These are phyloP conservation scores for Pseudomugil tenellus DNA, from an alignment of 2,797 vertebrate species.

Conservation along the genomic window DNA sequence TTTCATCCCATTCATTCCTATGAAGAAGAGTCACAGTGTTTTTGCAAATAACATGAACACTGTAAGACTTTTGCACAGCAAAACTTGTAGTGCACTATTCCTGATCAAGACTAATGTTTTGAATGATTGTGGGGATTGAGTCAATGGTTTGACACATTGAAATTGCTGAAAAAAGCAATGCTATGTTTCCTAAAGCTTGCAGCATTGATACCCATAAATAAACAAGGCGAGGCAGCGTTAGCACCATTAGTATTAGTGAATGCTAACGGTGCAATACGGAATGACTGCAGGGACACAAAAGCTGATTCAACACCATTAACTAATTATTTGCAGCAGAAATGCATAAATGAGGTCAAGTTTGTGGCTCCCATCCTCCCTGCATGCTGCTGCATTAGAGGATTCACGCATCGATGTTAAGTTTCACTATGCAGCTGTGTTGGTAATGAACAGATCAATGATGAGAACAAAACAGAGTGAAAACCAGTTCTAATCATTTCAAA, in stretches of 20 bases:
- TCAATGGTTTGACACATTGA: no score
- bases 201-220: not conserved
- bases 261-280: slow-evolving; percentile 1
- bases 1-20: no score
- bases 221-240: slow-evolving; percentile 3
- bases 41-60: no score
- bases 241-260: no score
- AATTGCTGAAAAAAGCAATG: no score
- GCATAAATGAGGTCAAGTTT: slow-evolving; percentile 49
- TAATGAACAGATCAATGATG: slow-evolving; percentile 3
- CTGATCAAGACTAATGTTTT: no score
- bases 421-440: slow-evolving; percentile 7
- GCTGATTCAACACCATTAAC: slow-evolving; percentile 21
- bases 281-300: slow-evolving; percentile 28
- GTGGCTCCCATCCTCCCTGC: not conserved
- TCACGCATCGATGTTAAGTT: slow-evolving; percentile 19
- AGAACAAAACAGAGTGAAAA: no score
- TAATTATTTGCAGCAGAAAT: slow-evolving; percentile 26
- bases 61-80: no score
- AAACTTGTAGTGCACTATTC: no score
- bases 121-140: no score
- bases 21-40: no score
- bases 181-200: no score
- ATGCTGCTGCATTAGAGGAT: slow-evolving; percentile 27
- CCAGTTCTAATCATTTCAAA: not conserved